Conservation (phyloP, 2,888 invertebrate species). For the Amiota mariae region DNA sequence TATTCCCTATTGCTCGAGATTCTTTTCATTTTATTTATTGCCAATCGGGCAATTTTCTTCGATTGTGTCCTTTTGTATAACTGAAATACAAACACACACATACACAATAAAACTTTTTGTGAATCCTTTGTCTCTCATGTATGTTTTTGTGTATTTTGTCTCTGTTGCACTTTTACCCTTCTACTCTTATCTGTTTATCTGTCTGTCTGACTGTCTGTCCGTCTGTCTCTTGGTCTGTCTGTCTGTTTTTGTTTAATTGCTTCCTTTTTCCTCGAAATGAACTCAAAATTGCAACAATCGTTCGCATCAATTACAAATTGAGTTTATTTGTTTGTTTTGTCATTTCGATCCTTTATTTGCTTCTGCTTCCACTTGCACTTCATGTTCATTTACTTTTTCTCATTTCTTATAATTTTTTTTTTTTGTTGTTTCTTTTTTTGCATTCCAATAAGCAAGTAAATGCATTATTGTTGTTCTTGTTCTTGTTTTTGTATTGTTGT, state of each 20-base stretch:
- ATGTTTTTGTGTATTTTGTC: neutral
- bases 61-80: neutral
- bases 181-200: conserved; percentile 18
- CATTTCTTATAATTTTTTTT: too few species aligned
- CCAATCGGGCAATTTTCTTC: conserved; percentile 12
- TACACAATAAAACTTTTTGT: conserved; percentile 28
- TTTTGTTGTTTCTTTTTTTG: neutral
- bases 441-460: neutral
- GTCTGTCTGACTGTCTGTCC: neutral
- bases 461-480: neutral
- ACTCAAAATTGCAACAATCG: conserved; percentile 28
- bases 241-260: conserved; percentile 27
- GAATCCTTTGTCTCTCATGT: conserved; percentile 36
- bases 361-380: too few species aligned
- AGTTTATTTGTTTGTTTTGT: conserved; percentile 28
- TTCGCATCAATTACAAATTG: conserved; percentile 32
- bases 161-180: conserved; percentile 12
- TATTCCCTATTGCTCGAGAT: conserved; percentile 8
- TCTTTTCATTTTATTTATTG: conserved; percentile 23
- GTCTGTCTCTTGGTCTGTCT: neutral
- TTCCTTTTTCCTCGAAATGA: conserved; percentile 21
- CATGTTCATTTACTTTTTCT: too few species aligned
- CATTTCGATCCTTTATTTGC: too few species aligned
- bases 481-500: conserved; percentile 1
- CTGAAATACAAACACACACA: neutral